Base-by-base conservation (phyloP, 2,888 invertebrate species). In the Ophion costatus region DNA sequence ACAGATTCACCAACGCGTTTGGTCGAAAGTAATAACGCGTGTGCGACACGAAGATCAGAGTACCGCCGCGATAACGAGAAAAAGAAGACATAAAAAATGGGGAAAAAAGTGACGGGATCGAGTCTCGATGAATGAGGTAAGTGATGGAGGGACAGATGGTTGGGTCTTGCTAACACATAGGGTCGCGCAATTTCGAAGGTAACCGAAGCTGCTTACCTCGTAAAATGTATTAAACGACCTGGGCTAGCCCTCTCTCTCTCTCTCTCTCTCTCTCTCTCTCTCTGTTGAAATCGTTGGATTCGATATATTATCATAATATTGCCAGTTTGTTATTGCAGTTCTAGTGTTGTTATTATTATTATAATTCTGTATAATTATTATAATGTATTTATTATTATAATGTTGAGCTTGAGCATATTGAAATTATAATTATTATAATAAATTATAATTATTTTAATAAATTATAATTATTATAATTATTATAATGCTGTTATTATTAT, bases 161-260 rank as follows among this genome's bases (percentile, higher is more conserved):
- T 57, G 67, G 67, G 3, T 76, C 20, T 67, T 7, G 57, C 22
- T 38, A 24, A 57, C 56, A 59, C 38, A 64, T 29, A 57, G 20
- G 57, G 56, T n/a, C 51, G 17, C 29, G 11, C 29, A 24, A 42
- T 69, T 69, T 61, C 11, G 45, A 38, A 38, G 38, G 10, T 66
- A 66, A 33, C 22, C 57, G 59, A 29, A n/a, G 76, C 64, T 81
- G 84, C 64, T 74, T 74, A 63, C n/a, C 57, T 69, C 84, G 74
- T 81, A 84, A 84, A 84, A 84, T 64, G 57, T 69, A 66, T 66
- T 17, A 77, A n/a, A n/a, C n/a, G n/a, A n/a, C n/a, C n/a, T n/a
- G n/a, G n/a, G n/a, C n/a, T n/a, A n/a, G n/a, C n/a, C n/a, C n/a
- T n/a, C n/a, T n/a, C n/a, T n/a, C n/a, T n/a, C n/a, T n/a, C n/a